These are phyloP conservation scores for Elaphurus davidianus DNA, from an alignment of 2,113 vertebrate genomes.

Conservation along the genomic window DNA sequence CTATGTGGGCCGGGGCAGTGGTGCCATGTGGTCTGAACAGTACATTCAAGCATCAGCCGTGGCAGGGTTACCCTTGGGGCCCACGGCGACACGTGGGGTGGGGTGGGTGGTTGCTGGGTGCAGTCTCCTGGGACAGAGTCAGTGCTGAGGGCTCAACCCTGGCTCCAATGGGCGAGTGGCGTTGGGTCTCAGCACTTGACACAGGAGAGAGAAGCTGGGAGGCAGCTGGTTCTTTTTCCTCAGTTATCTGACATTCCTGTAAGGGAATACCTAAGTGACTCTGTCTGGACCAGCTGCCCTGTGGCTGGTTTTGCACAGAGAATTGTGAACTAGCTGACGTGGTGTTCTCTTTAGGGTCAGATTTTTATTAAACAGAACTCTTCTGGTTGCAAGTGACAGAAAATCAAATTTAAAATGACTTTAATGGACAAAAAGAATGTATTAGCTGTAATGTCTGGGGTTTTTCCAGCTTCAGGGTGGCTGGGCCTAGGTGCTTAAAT, in stretches of 20 bases:
- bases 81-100: no score
- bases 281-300: not conserved
- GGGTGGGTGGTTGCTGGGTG: no score
- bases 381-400: not conserved
- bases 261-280: not conserved
- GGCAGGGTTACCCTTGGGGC: not conserved
- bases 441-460: not conserved
- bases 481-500: not conserved
- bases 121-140: not conserved
- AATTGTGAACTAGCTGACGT: not conserved
- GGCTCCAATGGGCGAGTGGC: not conserved
- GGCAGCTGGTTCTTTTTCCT: not conserved
- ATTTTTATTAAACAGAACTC: conserved; percentile 4
- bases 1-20: not conserved
- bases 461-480: not conserved
- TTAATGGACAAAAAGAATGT: not conserved
- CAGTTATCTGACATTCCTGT: not conserved
- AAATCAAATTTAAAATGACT: not conserved
- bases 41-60: rapidly evolving
- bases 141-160: not conserved
- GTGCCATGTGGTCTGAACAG: not conserved
- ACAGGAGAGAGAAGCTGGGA: not conserved
- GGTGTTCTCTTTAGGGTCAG: not conserved
- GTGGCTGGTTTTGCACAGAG: not conserved
- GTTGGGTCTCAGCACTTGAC: not conserved